Percentiles rank a stretch among this genome's conserved stretches.
Evolutionary conservation across 2,797 vertebrate species (phyloP).

Genomic region (Acestrorhynchus altus): DNA sequence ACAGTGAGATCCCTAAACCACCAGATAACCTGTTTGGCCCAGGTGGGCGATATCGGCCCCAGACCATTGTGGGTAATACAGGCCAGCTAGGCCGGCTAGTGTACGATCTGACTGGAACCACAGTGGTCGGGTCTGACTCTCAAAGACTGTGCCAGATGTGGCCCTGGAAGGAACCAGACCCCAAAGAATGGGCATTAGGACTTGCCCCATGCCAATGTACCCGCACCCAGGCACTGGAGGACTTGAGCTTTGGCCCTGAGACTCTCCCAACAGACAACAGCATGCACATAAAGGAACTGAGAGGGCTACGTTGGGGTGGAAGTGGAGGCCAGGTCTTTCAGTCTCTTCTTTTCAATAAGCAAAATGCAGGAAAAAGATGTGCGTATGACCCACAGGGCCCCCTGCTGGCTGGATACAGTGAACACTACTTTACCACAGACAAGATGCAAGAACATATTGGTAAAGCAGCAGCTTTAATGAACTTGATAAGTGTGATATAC

Average conservation of each 20-base stretch:
- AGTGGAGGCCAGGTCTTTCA: slow-evolving; percentile 68
- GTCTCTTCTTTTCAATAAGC: slow-evolving; percentile 74
- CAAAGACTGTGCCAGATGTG: slow-evolving; percentile 75
- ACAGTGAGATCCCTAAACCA: slow-evolving; percentile 72
- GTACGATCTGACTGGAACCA: slow-evolving; percentile 72
- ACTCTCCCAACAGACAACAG: slow-evolving; percentile 55
- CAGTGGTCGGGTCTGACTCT: slow-evolving; percentile 59
- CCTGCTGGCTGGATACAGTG: slow-evolving; percentile 79
- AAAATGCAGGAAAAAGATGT: slow-evolving; percentile 79
- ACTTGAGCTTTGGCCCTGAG: slow-evolving; percentile 76
- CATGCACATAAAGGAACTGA: slow-evolving; percentile 61
- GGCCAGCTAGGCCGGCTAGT: slow-evolving; percentile 76
- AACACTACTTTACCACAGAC: slow-evolving; percentile 75
- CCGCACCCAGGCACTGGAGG: slow-evolving; percentile 73
- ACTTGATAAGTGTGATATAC: not conserved
- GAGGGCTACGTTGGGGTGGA: slow-evolving; percentile 73
- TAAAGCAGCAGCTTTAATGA: slow-evolving; percentile 56
- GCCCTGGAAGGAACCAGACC: slow-evolving; percentile 75
- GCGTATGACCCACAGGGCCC: slow-evolving; percentile 80
- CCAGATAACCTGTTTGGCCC: slow-evolving; percentile 73
- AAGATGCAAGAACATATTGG: slow-evolving; percentile 76
- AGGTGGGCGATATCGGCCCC: slow-evolving; percentile 79
- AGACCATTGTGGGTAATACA: slow-evolving; percentile 71
- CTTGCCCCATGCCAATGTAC: slow-evolving; percentile 80
- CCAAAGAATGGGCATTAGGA: slow-evolving; percentile 68